Evolutionary conservation across 2,113 vertebrate genomes (phyloP), one percentile per base, ranked within the genome.

Genomic region (Melanocharis versteri): DNA sequence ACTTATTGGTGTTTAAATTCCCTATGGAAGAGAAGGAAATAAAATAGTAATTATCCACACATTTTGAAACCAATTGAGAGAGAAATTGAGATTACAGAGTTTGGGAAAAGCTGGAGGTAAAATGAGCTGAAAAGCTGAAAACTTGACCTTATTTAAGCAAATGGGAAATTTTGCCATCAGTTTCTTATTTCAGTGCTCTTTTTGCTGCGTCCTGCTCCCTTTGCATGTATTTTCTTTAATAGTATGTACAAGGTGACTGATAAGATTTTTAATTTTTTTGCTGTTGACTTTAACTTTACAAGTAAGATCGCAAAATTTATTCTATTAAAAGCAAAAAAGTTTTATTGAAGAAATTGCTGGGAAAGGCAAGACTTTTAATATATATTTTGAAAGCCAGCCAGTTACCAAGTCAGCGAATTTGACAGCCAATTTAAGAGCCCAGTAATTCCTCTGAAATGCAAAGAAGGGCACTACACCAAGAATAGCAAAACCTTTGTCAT

Each of bases 371-470:
- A 65, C 15, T 94, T 95, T 71, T 93, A 95, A 96, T 94, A 93
- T 83, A 44, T 71, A 58, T 94, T 90, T 95, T 96, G 94, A 96
- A 90, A 97, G 12, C 35, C 58, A 88, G 92, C 95, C 96, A 96
- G 40, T 85, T 86, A 90, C 68, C 71, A 58, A 88, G 90, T 96
- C 93, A 95, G 96, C 83, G 9, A 88, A 86, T 90, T 86, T 91
- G 72, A 90, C 78, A 89, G 92, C 68, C 82, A 83, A 14, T 92
- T 91, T 92, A 72, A 90, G 72, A 95, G 76, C n/a, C 65, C 64
- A 81, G 2, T 93, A 96, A 90, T 83, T 94, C 48, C 30, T 95
- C 93, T 92, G 89, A 91, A 94, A 90, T 95, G 91, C 78, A 86
- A 39, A 94, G 87, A 82, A 90, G 88, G 92, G 90, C 72, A 62